Evolutionary conservation across 2,888 invertebrate species (phyloP), one percentile per base, ranked within the genome.

Genomic region (Aproaerema taeniolella): DNA sequence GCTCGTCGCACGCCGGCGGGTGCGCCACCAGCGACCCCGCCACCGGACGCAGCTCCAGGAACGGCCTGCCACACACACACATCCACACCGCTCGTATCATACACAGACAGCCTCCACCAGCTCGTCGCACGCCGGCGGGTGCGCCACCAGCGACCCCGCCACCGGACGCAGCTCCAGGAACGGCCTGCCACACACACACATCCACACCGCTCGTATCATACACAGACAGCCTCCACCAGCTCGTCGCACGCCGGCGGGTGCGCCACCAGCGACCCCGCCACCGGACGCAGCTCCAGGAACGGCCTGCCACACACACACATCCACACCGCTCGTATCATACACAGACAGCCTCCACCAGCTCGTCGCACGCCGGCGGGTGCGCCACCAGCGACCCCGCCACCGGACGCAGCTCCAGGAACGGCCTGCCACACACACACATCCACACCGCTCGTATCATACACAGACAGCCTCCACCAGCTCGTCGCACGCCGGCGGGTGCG

Each of bases 221-320:
- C n/a, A n/a, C n/a, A n/a, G n/a, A n/a, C n/a, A n/a, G 96, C 94
- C 71, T 96, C 96, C 89, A 97, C 92, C 31, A 98, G 81, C 73
- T 97, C 97, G 68, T 97, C 98, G 66, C 94, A 95, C 70, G 95
- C 95, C 0, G 98, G 98, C 39, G 98, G 97, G 87, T 98, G 95
- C 25, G 95, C 96, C 86, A 97, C 95, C 85, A 98, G 95, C 7
- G 98, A 98, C 0, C 98, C 98, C 41, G 94, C 93, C 12, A 97
- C 91, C 1, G 98, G 97, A 70, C 95, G 94, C 63, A 98, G 92
- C 65, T 97, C 95, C 59, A 98, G 85, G 67, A 98, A 94, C 1
- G 97, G 95, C 38, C 96, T 94, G 32, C n/a, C n/a, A n/a, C n/a
- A 12, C 11, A 13, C 9, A 13, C 20, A 20, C 20, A 20, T 6